A percentile compares a stretch with the other conserved stretches of the same genome.
These are phyloP conservation scores for Macrotus californicus DNA, from an alignment of 2,113 vertebrate species.

Conservation along the genomic window DNA sequence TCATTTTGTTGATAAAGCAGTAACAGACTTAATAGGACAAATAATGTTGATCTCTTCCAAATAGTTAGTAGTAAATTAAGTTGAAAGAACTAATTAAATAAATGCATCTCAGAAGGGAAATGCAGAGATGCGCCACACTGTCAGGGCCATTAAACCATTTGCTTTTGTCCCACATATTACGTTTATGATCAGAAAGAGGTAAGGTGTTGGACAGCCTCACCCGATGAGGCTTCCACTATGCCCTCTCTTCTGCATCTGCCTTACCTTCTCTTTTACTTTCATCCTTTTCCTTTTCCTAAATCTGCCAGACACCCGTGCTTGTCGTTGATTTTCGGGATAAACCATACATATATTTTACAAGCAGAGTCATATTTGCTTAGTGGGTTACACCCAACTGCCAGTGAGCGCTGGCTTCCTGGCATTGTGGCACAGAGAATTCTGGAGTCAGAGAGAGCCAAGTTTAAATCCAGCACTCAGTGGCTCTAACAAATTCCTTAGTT, in stretches of 20 bases:
- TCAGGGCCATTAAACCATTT: neutral
- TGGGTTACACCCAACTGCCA: neutral
- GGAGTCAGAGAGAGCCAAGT: neutral
- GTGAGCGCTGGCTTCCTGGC: neutral
- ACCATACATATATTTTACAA: neutral
- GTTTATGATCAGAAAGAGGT: neutral
- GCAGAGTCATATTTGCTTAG: neutral
- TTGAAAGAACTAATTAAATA: neutral
- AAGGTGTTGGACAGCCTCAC: neutral
- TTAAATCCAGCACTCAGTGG: neutral
- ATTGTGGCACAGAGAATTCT: neutral
- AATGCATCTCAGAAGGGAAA: neutral
- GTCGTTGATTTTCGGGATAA: neutral
- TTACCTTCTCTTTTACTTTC: neutral
- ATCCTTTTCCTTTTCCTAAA: neutral
- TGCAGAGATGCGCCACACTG: neutral
- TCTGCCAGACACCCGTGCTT: neutral
- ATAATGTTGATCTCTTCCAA: neutral
- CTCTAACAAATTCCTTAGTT: neutral
- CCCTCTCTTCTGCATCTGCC: neutral
- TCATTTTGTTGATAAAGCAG: neutral
- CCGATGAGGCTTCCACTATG: neutral
- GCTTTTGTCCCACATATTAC: neutral
- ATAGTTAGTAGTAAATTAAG: neutral
- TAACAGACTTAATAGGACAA: neutral